Conservation (phyloP, 2,797 vertebrate species). For the Hydrocynus forskahlii region DNA sequence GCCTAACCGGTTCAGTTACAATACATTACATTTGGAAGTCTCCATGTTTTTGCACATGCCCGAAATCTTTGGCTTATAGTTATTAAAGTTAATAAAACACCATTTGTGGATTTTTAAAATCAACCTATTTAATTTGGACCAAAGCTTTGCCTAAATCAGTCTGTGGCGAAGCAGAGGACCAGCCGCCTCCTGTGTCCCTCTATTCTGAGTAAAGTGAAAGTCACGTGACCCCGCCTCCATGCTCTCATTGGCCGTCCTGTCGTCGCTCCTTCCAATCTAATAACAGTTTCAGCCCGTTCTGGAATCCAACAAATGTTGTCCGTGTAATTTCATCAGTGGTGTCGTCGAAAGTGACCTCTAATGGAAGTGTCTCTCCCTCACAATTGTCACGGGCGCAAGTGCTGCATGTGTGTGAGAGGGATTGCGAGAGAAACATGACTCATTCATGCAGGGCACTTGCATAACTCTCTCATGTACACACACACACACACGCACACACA, state of each 20-base stretch:
- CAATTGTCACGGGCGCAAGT: not conserved
- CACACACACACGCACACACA: too few species aligned
- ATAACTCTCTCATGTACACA: not conserved
- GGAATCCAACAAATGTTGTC: not conserved
- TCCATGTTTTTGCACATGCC: too few species aligned
- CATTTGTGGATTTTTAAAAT: too few species aligned
- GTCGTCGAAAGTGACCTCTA: conserved; percentile 38
- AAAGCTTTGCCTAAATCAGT: too few species aligned
- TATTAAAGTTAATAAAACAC: too few species aligned
- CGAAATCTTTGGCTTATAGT: too few species aligned
- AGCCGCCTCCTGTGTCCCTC: not conserved
- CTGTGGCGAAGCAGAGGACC: not conserved
- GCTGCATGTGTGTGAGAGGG: not conserved
- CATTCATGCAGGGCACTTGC: conserved; percentile 31
- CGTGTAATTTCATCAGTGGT: not conserved
- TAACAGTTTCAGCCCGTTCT: conserved; percentile 49
- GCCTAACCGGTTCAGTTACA: too few species aligned
- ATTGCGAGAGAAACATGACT: not conserved
- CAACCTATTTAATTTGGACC: too few species aligned
- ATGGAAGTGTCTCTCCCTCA: not conserved
- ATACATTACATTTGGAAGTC: too few species aligned
- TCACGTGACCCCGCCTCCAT: conserved; percentile 48
- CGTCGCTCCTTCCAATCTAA: conserved; percentile 58
- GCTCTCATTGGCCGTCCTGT: not conserved
- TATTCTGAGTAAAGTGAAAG: not conserved